These are phyloP conservation scores for Epinotia nisella DNA, from an alignment of 2,888 invertebrate species.

Conservation along the genomic window DNA sequence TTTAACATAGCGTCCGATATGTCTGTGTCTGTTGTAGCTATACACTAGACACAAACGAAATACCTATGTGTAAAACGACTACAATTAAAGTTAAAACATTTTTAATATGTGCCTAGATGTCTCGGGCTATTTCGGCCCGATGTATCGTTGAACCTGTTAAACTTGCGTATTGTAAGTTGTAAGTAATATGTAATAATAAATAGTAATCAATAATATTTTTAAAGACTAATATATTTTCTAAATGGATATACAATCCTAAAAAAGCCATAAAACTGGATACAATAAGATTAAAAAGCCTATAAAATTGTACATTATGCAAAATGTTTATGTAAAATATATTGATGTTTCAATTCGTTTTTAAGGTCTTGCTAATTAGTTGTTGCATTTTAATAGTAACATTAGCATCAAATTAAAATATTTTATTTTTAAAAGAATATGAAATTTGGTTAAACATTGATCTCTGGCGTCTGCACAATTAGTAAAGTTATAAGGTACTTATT, in stretches of 20 bases:
- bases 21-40: constrained; percentile 26
- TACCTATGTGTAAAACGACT: no score
- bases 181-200: no score
- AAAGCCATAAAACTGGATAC: background rate
- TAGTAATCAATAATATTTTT: background rate
- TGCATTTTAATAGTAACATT: constrained; percentile 14
- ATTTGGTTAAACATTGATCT: constrained; percentile 13
- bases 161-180: no score
- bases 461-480: constrained; percentile 13
- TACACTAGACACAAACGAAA: constrained; percentile 11
- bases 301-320: background rate
- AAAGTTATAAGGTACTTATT: constrained; percentile 10
- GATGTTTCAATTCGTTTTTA: background rate
- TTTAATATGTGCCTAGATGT: background rate
- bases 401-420: constrained; percentile 6
- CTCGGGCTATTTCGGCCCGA: background rate
- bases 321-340: background rate
- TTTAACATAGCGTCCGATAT: constrained; percentile 19
- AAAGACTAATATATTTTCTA: background rate
- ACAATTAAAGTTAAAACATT: background rate
- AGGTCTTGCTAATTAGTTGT: constrained; percentile 2
- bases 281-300: background rate
- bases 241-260: background rate
- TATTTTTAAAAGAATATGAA: constrained; percentile 11
- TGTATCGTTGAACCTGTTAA: no score